Base-by-base conservation (phyloP, 1,140 invertebrate genomes). In the Lucilia cuprina region DNA sequence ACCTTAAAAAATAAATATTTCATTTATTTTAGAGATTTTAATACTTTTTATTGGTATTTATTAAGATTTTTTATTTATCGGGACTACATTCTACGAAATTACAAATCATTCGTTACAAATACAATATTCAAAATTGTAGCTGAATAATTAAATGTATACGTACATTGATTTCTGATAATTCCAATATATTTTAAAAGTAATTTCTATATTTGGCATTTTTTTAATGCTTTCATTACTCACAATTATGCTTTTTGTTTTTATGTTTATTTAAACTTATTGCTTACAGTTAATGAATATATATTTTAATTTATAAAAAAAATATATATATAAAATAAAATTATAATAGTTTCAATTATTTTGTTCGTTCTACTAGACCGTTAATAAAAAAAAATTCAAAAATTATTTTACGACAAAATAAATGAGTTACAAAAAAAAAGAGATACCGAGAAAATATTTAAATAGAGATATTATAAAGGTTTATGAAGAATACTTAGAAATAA, bases 111-210 rank as follows among this genome's bases (percentile, higher is more conserved):
- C 41, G 17, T 14, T 55, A 55, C 0, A 14, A 55, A 75, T 34
- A 77, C 30, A 41, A n/a, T 77, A 77, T 77, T 77, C 34, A 77
- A 77, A 77, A 77, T 77, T 77, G 17, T 77, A 77, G 74, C 74
- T 47, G 47, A 77, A 41, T 77, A 4, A 41, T 41, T 41, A 41
- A 41, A 41, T 41, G 41, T 41, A 41, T 41, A 5, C 41, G 0
- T 41, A 41, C 41, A 41, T 41, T 41, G 41, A 75, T 75, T 75
- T 30, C 25, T 30, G 3, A 30, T 30, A 30, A 2, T 77, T 77
- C 34, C 41, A 41, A 41, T 41, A 41, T 41, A 41, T 41, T 41
- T 14, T 34, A 5, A 30, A 25, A 14, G 30, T 77, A 77, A 41
- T 55, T 77, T 77, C 74, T 77, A 77, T 77, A 77, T 77, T 77